Conservation (phyloP, 2,888 invertebrate genomes). For the Zygaena filipendulae region DNA sequence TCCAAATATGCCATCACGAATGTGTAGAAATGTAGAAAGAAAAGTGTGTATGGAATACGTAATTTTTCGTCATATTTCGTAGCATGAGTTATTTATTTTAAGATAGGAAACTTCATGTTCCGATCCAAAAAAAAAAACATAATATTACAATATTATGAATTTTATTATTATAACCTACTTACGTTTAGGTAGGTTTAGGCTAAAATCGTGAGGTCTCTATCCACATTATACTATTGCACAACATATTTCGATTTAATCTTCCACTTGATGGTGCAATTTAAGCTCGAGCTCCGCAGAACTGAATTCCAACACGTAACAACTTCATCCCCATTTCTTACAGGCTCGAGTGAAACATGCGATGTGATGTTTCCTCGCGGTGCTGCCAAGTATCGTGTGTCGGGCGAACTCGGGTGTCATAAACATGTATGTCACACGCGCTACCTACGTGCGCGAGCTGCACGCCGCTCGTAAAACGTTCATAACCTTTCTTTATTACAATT, state of each 20-base stretch:
- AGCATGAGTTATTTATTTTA: too few relatives aligned
- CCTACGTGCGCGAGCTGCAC: slow-evolving; percentile 38
- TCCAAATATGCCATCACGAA: too few relatives aligned
- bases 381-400: slow-evolving; percentile 58
- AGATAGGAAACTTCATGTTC: too few relatives aligned
- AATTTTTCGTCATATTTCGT: too few relatives aligned
- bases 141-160: too few relatives aligned
- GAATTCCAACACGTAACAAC: slow-evolving; percentile 51
- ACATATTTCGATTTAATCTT: slow-evolving; percentile 16
- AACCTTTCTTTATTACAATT: slow-evolving; percentile 30
- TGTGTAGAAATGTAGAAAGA: too few relatives aligned
- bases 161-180: too few relatives aligned
- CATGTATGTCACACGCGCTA: slow-evolving; percentile 46
- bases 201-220: too few relatives aligned
- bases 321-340: slow-evolving; percentile 43
- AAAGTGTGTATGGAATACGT: too few relatives aligned
- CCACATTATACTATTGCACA: too few relatives aligned
- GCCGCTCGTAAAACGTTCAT: slow-evolving; percentile 46
- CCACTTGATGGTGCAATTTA: slow-evolving; percentile 12
- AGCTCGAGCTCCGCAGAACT: slow-evolving; percentile 16
- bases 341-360: slow-evolving; percentile 43
- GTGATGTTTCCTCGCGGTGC: slow-evolving; percentile 39
- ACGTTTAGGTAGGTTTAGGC: too few relatives aligned
- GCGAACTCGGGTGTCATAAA: slow-evolving; percentile 47
- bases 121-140: too few relatives aligned